phyloP scores from a whole-genome alignment of 2,113 vertebrate genomes.

The Sylvietta virens region DNA sequence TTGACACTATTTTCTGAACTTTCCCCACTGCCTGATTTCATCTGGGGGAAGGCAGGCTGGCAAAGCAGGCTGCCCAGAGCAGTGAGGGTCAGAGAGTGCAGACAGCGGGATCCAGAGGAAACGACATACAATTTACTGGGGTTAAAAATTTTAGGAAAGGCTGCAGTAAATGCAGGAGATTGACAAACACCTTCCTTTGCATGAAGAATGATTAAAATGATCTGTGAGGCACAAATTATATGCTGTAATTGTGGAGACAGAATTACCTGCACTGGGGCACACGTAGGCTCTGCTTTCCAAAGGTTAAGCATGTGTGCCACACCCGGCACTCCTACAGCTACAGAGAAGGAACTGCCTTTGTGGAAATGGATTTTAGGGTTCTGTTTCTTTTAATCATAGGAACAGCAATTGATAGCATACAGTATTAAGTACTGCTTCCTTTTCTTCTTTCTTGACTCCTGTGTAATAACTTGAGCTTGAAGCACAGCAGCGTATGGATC shows the following conservation, averaged over 20 bases:
- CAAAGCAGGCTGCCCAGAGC: background rate
- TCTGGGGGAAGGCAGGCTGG: background rate
- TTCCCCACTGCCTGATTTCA: rapidly evolving
- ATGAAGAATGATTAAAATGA: background rate
- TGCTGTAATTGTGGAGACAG: background rate
- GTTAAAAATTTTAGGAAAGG: background rate
- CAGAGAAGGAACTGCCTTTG: background rate
- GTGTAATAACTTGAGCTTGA: background rate
- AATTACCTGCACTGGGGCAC: background rate
- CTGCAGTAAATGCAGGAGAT: background rate
- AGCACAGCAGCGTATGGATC: background rate
- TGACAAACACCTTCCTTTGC: background rate
- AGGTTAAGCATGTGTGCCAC: background rate
- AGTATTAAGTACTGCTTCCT: background rate
- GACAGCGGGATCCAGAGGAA: background rate
- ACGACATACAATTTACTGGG: background rate
- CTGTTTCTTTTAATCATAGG: background rate
- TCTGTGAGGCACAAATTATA: background rate
- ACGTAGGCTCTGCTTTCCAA: background rate
- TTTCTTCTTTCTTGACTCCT: background rate
- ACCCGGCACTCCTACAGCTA: background rate
- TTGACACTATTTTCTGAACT: background rate
- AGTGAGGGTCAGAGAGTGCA: background rate
- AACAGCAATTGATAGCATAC: background rate
- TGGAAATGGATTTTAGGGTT: background rate